phyloP scores from a whole-genome alignment of 2,888 invertebrate species.

The Xanthorhoe spadicearia region DNA sequence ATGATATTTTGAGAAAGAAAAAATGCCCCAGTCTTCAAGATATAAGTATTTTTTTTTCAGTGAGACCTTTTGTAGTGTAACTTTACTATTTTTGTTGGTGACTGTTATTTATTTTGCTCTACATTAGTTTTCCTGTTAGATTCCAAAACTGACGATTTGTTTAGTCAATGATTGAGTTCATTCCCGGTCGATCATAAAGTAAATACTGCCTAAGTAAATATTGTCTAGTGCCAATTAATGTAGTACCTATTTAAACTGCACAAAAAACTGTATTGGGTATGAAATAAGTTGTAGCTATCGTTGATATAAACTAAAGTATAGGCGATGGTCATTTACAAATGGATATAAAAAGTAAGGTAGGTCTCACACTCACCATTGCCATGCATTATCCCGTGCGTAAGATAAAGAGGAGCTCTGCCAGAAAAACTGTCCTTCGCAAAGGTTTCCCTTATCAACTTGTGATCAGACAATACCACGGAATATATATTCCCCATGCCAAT shows the following conservation, averaged over 20 bases:
- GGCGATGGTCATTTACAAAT: too few relatives aligned
- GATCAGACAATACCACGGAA: constrained; percentile 91
- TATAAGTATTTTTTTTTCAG: too few relatives aligned
- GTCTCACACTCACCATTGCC: constrained; percentile 89
- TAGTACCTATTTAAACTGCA: too few relatives aligned
- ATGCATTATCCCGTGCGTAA: constrained; percentile 94
- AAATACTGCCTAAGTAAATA: neutral
- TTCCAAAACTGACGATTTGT: constrained; percentile 5
- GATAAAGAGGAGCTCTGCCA: constrained; percentile 91
- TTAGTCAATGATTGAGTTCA: constrained; percentile 4
- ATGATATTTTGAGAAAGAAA: too few relatives aligned
- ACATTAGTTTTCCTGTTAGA: constrained; percentile 24
- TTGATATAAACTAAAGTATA: too few relatives aligned
- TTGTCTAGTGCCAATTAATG: too few relatives aligned
- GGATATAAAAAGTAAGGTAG: neutral
- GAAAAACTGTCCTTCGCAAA: constrained; percentile 89
- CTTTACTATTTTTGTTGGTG: neutral
- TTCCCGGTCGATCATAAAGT: neutral
- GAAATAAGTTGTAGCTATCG: too few relatives aligned
- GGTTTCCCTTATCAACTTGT: constrained; percentile 88
- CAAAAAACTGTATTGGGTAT: too few relatives aligned
- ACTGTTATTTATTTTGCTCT: neutral
- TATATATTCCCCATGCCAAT: constrained; percentile 90
- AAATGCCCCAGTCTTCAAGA: too few relatives aligned
- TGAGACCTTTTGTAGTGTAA: too few relatives aligned